Evolutionary conservation across 2,113 vertebrate species (phyloP).

Genomic region (Syngnathus typhle): DNA sequence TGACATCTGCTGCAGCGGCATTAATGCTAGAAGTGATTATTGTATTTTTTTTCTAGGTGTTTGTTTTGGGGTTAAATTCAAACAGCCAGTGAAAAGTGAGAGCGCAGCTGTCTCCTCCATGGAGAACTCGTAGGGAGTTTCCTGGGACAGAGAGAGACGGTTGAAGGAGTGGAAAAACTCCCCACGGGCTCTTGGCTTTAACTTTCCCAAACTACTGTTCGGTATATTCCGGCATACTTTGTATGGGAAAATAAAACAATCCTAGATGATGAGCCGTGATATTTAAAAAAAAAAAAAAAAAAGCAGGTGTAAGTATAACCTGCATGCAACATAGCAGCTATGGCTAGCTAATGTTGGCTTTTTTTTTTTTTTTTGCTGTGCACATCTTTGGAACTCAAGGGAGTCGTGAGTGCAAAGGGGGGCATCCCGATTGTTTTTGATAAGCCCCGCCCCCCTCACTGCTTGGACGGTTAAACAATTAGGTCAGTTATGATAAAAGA

Average conservation of each 20-base stretch:
- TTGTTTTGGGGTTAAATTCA: slow-evolving; percentile 32
- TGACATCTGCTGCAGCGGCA: too few species aligned
- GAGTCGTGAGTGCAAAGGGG: slow-evolving; percentile 1
- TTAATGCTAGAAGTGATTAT: not conserved
- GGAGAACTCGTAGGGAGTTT: slow-evolving; percentile 58
- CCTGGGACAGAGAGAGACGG: slow-evolving; percentile 49
- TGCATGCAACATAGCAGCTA: too few species aligned
- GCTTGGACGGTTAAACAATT: slow-evolving; percentile 72
- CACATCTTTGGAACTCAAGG: too few species aligned
- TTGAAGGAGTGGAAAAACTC: slow-evolving; percentile 42
- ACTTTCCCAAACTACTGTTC: slow-evolving; percentile 33
- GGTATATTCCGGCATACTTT: slow-evolving; percentile 20
- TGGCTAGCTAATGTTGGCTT: too few species aligned
- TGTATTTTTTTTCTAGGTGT: not conserved
- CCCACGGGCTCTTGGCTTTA: slow-evolving; percentile 41
- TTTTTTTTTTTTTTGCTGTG: too few species aligned
- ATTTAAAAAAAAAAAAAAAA: too few species aligned
- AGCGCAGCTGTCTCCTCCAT: slow-evolving; percentile 48
- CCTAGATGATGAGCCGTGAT: too few species aligned
- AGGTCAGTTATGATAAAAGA: slow-evolving; percentile 73
- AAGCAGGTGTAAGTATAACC: too few species aligned
- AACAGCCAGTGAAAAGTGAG: slow-evolving; percentile 48
- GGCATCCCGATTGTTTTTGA: slow-evolving; percentile 52
- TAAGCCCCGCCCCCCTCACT: slow-evolving; percentile 19
- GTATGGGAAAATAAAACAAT: slow-evolving; percentile 5